A percentile compares a stretch with the other conserved stretches of the same genome.
Conservation (phyloP, 1,140 invertebrate genomes). For the Triops cancriformis region DNA sequence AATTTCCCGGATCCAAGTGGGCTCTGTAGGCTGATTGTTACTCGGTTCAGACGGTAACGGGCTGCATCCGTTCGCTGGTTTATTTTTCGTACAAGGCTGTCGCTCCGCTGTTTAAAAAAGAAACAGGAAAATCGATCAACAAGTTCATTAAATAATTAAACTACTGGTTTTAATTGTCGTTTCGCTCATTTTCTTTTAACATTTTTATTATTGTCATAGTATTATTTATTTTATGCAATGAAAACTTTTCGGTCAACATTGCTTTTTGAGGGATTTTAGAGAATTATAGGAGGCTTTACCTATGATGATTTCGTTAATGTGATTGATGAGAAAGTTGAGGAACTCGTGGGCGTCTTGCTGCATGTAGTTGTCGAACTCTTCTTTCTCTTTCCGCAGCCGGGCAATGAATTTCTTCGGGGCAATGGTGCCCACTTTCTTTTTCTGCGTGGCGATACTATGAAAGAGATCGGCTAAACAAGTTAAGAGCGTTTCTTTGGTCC, state of each 20-base stretch:
- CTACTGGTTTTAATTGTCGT: conserved; percentile 27
- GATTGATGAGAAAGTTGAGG: conserved; percentile 96
- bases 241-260: too few relatives aligned
- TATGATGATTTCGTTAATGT: conserved; percentile 86
- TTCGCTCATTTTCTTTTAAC: conserved; percentile 20
- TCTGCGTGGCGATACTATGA: conserved; percentile 97
- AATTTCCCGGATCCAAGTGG: conserved; percentile 99
- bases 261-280: too few relatives aligned
- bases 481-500: conserved; percentile 94
- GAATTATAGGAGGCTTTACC: conserved; percentile 54
- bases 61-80: conserved; percentile 22
- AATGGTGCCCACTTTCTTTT: conserved; percentile 98
- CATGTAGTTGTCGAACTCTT: conserved; percentile 99
- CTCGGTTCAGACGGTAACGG: neutral
- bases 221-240: too few relatives aligned
- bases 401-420: conserved; percentile 99
- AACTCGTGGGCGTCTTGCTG: conserved; percentile 99
- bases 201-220: neutral
- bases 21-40: conserved; percentile 47
- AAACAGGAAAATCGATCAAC: conserved; percentile 27
- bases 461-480: conserved; percentile 97
- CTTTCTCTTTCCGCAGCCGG: conserved; percentile 95
- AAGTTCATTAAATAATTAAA: conserved; percentile 11
- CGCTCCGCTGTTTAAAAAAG: conserved; percentile 58
- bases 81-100: conserved; percentile 42